These are phyloP conservation scores for Cavia aperea DNA, from an alignment of 2,113 vertebrate genomes.

Conservation along the genomic window DNA sequence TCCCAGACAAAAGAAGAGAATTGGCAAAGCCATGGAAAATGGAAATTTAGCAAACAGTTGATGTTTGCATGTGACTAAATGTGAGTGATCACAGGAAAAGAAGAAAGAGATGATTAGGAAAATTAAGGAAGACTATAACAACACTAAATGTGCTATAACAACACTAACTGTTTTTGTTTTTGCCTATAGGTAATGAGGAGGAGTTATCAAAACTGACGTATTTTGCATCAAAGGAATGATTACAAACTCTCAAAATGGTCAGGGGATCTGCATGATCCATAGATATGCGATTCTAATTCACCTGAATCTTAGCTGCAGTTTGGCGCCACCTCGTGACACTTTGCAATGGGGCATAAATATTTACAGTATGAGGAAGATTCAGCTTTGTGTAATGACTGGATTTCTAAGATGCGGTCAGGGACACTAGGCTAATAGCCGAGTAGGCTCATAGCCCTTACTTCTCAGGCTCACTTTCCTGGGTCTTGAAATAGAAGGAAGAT, in stretches of 20 bases:
- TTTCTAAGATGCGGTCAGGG: not conserved
- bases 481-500: not conserved
- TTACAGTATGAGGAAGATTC: not conserved
- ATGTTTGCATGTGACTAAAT: not conserved
- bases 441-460: not conserved
- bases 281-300: not conserved
- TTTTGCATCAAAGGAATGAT: not conserved
- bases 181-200: not conserved
- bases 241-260: not conserved
- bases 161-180: not conserved
- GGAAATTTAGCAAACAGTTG: not conserved
- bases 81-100: not conserved
- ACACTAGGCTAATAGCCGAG: not conserved
- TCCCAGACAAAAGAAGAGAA: not conserved
- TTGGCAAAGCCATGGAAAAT: not conserved
- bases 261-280: not conserved
- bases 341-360: not conserved
- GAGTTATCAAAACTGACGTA: not conserved
- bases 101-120: not conserved
- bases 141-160: not conserved
- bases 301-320: slow-evolving; percentile 46
- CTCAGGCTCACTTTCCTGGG: not conserved
- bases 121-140: not conserved
- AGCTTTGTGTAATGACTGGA: not conserved
- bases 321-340: slow-evolving; percentile 58